Base-by-base conservation (phyloP, 1,140 invertebrate species). In the Heliconius eleuchia region DNA sequence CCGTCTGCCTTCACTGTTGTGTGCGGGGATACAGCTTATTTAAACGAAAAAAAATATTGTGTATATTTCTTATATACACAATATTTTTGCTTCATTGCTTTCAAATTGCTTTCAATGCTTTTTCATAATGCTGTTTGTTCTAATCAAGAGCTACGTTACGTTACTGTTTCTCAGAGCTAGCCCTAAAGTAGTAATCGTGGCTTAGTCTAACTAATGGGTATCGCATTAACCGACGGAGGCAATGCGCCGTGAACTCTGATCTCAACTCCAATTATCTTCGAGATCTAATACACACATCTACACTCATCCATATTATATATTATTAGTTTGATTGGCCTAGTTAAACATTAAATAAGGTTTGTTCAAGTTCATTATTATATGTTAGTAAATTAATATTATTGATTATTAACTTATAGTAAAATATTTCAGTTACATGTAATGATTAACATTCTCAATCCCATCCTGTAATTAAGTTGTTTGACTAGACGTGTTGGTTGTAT, bases 171-270 rank as follows among this genome's bases (percentile, higher is more conserved):
- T 66, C 13, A 66, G 74, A 18, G 60, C 74, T 75, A 70, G 66
- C 57, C n/a, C 55, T 70, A 42, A 39, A 75, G 74, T 66, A 60
- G 74, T 75, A 75, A 75, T 37, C 60, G 34, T 37, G 37, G 74
- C 55, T 75, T 52, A 78, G 77, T 42, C 74, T 74, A 74, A 74
- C 55, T 70, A 78, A 78, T 78, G 73, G 73, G 73, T 78, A 74
- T 78, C 77, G 77, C 77, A 78, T 74, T 78, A 27, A 70, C 72
- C 74, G 37, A 42, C 73, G 46, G 50, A 78, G 73, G 46, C 71
- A 73, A 78, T 78, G 72, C 76, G 71, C 39, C 52, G 60, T 66
- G 60, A 78, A 73, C 71, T 78, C 72, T 78, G 76, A 73, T 78
- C 71, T 71, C 71, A 71, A 71, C 70, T 78, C 71, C 70, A 39